Evolutionary conservation across 2,797 vertebrate genomes (phyloP).

Genomic region (Distichodus sexfasciatus): DNA sequence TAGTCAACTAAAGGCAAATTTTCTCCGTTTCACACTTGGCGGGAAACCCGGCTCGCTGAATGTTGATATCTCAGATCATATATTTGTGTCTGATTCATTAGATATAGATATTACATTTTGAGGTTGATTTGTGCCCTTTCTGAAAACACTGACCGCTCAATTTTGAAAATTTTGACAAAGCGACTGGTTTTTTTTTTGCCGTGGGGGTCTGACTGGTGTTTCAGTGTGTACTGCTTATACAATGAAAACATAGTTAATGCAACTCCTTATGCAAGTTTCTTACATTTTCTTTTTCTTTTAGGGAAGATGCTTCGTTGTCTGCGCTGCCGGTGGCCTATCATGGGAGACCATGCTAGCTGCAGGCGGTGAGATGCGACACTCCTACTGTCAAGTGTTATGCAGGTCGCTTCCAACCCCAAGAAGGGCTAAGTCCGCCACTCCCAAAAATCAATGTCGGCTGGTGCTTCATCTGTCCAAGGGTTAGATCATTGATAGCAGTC

Average conservation of each 20-base stretch:
- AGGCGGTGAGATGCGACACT: slow-evolving; percentile 84
- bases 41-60: too few relatives aligned
- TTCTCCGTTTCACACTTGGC: too few relatives aligned
- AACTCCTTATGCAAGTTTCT: background rate
- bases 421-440: slow-evolving; percentile 93
- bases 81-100: too few relatives aligned
- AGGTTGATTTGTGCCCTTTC: too few relatives aligned
- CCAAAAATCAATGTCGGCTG: slow-evolving; percentile 98
- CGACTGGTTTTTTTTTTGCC: too few relatives aligned
- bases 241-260: background rate
- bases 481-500: slow-evolving; percentile 52
- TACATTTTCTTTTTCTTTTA: slow-evolving; percentile 46
- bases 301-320: slow-evolving; percentile 92
- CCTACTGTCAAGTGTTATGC: slow-evolving; percentile 88
- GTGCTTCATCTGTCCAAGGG: slow-evolving; percentile 99
- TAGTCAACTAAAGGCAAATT: too few relatives aligned
- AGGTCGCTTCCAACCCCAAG: slow-evolving; percentile 87
- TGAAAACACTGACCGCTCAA: too few relatives aligned
- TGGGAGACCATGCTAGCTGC: slow-evolving; percentile 89
- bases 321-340: slow-evolving; percentile 93
- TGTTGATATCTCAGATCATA: too few relatives aligned
- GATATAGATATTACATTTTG: too few relatives aligned
- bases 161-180: too few relatives aligned
- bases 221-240: too few relatives aligned
- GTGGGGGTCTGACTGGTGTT: too few relatives aligned